Evolutionary conservation across 2,888 invertebrate genomes (phyloP), one percentile per base, ranked within the genome.

Genomic region (Ypsolopha scabrella): DNA sequence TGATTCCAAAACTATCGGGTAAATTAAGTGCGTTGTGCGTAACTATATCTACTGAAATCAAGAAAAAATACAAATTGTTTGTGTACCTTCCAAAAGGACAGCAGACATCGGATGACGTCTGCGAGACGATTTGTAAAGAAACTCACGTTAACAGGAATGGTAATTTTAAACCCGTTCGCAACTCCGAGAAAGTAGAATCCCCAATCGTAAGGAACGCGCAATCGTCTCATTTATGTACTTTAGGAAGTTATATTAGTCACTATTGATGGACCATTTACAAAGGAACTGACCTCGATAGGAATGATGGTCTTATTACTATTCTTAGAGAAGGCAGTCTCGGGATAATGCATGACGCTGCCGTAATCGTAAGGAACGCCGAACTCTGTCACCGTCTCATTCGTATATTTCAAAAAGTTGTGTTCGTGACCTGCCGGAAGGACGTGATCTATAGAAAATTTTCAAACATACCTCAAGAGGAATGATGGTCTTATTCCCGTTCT

Each of bases 201-300:
- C 57, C 91, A 92, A 67, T 92, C 92, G 58, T 92, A 92, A 1
- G 78, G 75, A 24, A 89, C 75, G 0, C 33, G 87, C 81, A 1
- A 91, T 87, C 1, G 80, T 64, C 1, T 79, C 68, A 0, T 72
- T 67, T 0, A 75, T 79, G 58, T 89, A 90, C 58, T 88, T 90
- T 34, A 89, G 83, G 60, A 92, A 76, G 60, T 70, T 70, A 58
- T 64, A 57, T 41, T 58, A 65, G 60, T 61, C 64, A 14, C 71
- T 72, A n/a, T n/a, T n/a, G n/a, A n/a, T n/a, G n/a, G n/a, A n/a
- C n/a, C n/a, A n/a, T n/a, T n/a, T n/a, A n/a, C n/a, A 24, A 39
- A n/a, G 52, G 14, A 24, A 24, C 39, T 39, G 9, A 39, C 39
- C 39, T 39, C 39, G 9, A 39, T 9, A 39, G 39, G 39, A 2